Evolutionary conservation across 2,888 invertebrate genomes (phyloP), one percentile per base, ranked within the genome.

Genomic region (Palloptera scutellata): DNA sequence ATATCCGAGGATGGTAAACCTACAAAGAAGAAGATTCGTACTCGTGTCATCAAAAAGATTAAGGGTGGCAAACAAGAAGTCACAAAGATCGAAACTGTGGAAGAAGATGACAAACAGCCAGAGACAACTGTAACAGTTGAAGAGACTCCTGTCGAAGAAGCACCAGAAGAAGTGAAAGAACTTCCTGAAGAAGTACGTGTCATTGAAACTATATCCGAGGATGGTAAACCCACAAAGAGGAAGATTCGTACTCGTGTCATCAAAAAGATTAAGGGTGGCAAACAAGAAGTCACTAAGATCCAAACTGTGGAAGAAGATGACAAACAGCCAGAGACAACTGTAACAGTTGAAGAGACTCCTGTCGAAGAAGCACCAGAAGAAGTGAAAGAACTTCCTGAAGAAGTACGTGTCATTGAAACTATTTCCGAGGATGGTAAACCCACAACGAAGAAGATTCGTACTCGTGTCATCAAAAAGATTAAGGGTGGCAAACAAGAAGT

Each of bases 211-310:
- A 58, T 68, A 42, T 53, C 68, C 0, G 68, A 68, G 59, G 68
- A 68, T 10, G 68, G 68, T 30, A 65, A 61, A 15, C 68, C 68
- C 15, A 68, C 61, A 58, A 68, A 58, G 17, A 68, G 42, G 19
- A 68, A 61, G 58, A 65, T 64, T 10, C 65, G 65, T 19, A 68
- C 68, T 12, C 68, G 68, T 12, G 48, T 65, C 45, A 68, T 68
- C 54, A 68, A 68, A n/a, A 68, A 62, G 54, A 42, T 65, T 13
- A 68, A 59, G 45, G 68, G 65, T 42, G 59, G 19, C 41, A 68
- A 68, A 58, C 68, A 68, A 61, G 68, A 68, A 65, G 61, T 68
- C 40, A 68, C 65, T 5, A 68, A 68, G 48, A 68, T 68, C 6
- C 64, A 68, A 40, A 65, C 65, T 1, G 68, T 68, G 6, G 68